phyloP scores from a whole-genome alignment of 2,113 vertebrate species.

The Mus spicilegus region DNA sequence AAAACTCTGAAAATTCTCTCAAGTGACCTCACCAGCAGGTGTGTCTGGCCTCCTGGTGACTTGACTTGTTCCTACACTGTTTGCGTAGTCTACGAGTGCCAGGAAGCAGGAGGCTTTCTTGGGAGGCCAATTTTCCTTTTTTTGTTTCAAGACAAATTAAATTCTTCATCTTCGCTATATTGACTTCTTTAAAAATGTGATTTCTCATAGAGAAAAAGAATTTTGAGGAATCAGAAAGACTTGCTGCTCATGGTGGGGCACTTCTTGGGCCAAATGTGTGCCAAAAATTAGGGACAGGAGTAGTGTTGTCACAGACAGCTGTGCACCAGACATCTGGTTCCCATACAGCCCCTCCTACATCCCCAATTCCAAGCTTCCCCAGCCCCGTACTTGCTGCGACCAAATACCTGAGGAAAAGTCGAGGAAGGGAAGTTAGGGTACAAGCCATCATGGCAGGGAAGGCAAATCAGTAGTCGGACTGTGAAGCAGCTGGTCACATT shows the following conservation, averaged over 20 bases:
- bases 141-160: slow-evolving; percentile 30
- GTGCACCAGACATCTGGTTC: not conserved
- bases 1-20: not conserved
- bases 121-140: not conserved
- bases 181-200: not conserved
- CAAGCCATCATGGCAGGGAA: not conserved
- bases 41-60: not conserved
- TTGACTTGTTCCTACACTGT: not conserved
- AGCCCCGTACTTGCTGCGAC: not conserved
- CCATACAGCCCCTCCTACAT: not conserved
- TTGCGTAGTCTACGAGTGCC: not conserved
- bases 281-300: not conserved
- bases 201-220: not conserved
- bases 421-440: not conserved
- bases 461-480: not conserved
- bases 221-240: slow-evolving; percentile 44
- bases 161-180: not conserved
- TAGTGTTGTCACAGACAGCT: not conserved
- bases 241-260: not conserved
- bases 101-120: not conserved
- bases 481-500: too few species aligned
- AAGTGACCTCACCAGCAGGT: not conserved
- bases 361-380: not conserved
- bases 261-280: not conserved
- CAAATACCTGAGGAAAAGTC: not conserved